Percentiles rank a stretch among this genome's conserved stretches.
Evolutionary conservation across 2,113 vertebrate species (phyloP).

Genomic region (Scomber scombrus): DNA sequence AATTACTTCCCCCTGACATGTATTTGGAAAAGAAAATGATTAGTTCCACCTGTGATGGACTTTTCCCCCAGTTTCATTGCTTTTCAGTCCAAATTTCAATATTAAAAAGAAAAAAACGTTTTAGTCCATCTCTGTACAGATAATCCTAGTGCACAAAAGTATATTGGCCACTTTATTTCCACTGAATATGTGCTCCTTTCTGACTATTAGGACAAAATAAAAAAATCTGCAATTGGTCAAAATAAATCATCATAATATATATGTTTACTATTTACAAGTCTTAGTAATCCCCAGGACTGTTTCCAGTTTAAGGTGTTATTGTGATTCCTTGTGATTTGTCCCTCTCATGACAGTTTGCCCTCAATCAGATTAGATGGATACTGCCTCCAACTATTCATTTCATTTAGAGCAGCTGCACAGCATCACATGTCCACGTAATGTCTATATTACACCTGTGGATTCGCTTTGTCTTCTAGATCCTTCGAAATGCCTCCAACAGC

Average conservation of each 20-base stretch:
- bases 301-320: conserved; percentile 16
- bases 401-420: conserved; percentile 29
- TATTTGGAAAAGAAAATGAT: not conserved
- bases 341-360: conserved; percentile 35
- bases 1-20: too few species aligned
- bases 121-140: not conserved
- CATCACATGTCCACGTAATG: conserved; percentile 38
- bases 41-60: not conserved
- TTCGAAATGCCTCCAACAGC: conserved; percentile 2
- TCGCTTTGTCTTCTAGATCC: conserved; percentile 1
- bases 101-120: not conserved
- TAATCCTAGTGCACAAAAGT: too few species aligned
- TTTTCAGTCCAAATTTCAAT: not conserved
- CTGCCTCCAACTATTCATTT: conserved; percentile 47
- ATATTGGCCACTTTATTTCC: not conserved
- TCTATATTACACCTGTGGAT: conserved; percentile 56
- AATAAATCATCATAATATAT: not conserved
- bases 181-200: not conserved
- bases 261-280: not conserved
- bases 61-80: not conserved
- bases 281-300: conserved; percentile 30
- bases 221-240: not conserved
- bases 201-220: not conserved
- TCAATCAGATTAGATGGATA: conserved; percentile 50
- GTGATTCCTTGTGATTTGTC: conserved; percentile 41